Evolutionary conservation across 2,797 vertebrate genomes (phyloP).

Genomic region (Girardinus metallicus): DNA sequence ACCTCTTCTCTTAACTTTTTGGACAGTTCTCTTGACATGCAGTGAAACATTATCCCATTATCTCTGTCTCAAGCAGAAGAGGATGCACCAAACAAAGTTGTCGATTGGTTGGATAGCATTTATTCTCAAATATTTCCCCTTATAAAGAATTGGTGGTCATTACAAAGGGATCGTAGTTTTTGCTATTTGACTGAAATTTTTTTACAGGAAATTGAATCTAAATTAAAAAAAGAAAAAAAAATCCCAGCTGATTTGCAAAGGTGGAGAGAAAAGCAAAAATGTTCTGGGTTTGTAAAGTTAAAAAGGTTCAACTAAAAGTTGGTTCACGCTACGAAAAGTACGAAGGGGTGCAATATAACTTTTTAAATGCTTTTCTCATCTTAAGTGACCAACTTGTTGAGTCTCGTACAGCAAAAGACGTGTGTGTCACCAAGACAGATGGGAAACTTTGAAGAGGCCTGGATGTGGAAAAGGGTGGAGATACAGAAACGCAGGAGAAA

Average conservation of each 20-base stretch:
- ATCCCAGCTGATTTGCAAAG: neutral
- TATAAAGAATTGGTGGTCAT: neutral
- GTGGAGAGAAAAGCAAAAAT: no score
- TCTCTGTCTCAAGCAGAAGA: neutral
- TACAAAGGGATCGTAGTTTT: neutral
- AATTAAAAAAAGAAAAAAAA: neutral
- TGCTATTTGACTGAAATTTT: neutral
- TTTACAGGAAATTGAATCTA: neutral
- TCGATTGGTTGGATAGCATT: neutral
- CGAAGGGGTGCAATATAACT: neutral
- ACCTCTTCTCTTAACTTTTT: neutral
- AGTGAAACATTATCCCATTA: neutral
- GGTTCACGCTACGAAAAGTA: neutral
- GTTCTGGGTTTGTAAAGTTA: neutral
- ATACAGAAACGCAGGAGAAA: conserved; percentile 20
- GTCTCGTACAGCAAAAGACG: conserved; percentile 5
- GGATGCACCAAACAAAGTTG: neutral
- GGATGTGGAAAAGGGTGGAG: conserved; percentile 16
- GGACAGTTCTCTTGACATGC: neutral
- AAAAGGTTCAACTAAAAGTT: neutral
- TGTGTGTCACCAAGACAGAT: conserved; percentile 7
- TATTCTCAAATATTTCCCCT: neutral
- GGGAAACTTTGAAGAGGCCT: conserved; percentile 15
- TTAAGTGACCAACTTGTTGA: conserved; percentile 11
- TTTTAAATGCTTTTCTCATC: neutral